Evolutionary conservation across 2,113 vertebrate species (phyloP), one percentile per base, ranked within the genome.

Genomic region (Smithornis capensis): DNA sequence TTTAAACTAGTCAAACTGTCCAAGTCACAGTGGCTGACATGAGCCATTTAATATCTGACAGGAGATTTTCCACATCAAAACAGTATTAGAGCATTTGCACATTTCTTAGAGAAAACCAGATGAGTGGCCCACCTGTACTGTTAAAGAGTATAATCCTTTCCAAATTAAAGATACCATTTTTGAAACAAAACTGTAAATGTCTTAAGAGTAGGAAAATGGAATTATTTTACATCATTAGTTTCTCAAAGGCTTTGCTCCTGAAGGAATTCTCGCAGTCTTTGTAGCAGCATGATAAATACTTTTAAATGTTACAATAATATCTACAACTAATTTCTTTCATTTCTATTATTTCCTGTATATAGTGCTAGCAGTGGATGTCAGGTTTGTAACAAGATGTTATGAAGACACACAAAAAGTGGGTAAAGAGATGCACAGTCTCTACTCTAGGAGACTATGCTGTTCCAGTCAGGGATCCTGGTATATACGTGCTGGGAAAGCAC

Each of bases 401-500:
- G n/a, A 55, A 53, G 18, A 70, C 4, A 2, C 55, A n/a, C 7
- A 87, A 63, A 80, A 84, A 42, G 6, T 64, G 12, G 2, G 2
- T 60, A 12, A 50, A 64, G 27, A 63, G 18, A 33, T 44, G 16
- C 6, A 40, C 1, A 6, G 7, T 79, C 1, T 56, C 25, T 68
- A 19, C 37, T 69, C 13, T 64, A 65, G 27, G 19, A 77, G 6
- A 31, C 22, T 7, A 4, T 45, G 13, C 31, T 57, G 7, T 75
- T 83, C 19, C 7, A n/a, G 14, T 37, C 49, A 69, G 13, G 24
- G 8, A 22, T 88, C 6, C 7, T 52, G 29, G 22, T 56, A 55
- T 5, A n/a, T 64, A 14, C 1, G 14, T 0, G 1, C 35, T 37
- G 7, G 5, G 6, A 25, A 33, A 38, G 7, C 14, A 79, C 3